Percentiles rank a stretch among this genome's conserved stretches.
These are phyloP conservation scores for Dysidea cf. avara DNA, from an alignment of 37 sponge, comb jelly and placozoan genomes.

Conservation along the genomic window DNA sequence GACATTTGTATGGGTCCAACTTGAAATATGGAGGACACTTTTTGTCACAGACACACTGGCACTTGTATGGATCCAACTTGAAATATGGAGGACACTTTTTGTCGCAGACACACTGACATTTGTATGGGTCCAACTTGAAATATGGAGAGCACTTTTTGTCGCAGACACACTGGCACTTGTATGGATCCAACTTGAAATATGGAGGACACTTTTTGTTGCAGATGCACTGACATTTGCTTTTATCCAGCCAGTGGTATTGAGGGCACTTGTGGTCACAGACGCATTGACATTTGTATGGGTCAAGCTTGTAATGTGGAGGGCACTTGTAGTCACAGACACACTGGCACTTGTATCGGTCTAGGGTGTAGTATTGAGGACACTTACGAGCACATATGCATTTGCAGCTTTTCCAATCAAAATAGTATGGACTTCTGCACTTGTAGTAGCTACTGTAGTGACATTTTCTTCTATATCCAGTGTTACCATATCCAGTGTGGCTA, in stretches of 20 bases:
- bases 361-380: not conserved
- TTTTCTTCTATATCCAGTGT: too few species aligned
- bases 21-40: too few species aligned
- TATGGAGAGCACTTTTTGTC: too few species aligned
- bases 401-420: not conserved
- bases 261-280: slow-evolving; percentile 1
- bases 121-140: too few species aligned
- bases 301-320: not conserved
- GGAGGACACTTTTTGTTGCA: not conserved
- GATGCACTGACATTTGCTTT: not conserved
- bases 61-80: not conserved
- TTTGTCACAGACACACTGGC: slow-evolving; percentile 1
- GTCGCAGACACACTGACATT: not conserved
- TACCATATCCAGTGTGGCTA: too few species aligned
- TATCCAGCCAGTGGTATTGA: not conserved
- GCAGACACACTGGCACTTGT: slow-evolving; percentile 1
- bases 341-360: not conserved
- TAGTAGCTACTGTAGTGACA: too few species aligned
- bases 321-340: not conserved
- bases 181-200: not conserved
- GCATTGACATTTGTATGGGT: slow-evolving; percentile 3
- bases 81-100: not conserved
- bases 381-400: too few species aligned
- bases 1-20: not conserved
- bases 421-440: not conserved